Evolutionary conservation across 2,797 vertebrate species (phyloP), one percentile per base, ranked within the genome.

Genomic region (Lithobates pipiens): DNA sequence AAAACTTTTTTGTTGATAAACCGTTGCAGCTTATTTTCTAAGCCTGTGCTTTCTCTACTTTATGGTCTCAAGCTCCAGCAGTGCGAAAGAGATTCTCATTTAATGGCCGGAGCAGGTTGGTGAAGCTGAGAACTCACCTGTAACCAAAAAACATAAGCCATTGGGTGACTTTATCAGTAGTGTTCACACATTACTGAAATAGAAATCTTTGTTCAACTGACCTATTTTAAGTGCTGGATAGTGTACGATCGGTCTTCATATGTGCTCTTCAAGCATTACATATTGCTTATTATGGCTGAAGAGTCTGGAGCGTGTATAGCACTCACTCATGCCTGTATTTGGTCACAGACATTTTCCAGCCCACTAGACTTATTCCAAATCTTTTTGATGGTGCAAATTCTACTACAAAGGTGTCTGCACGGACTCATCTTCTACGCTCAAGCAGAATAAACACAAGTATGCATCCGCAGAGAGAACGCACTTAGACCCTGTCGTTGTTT

Each of bases 341-440:
- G 77, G 76, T 65, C 61, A 44, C 76, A 42, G 54, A 77, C n/a
- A 32, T 65, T 57, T 77, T 77, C 34, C 39, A 44, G n/a, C 23
- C 29, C 27, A 29, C 42, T 5, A 44, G 27, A 63, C 36, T 54
- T 5, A 65, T 63, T 76, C 10, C 29, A 36, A n/a, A 65, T n/a
- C n/a, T 77, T 39, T 77, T 67, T 77, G 76, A n/a, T 79, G 77
- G 65, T 79, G 65, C 63, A 46, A 50, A 79, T 79, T 79, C 63
- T 32, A 46, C 4, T 18, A 79, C 63, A 5, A 23, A 69, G 16
- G 18, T 69, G 39, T 69, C 63, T 18, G 10, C 32, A 7, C 42
- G 61, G 9, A 65, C n/a, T 36, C 57, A 3, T 54, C 50, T 54
- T 54, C 54, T 61, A 61, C 5, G 54, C 54, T 61, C 21, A 61